Evolutionary conservation across 2,888 invertebrate genomes (phyloP), one percentile per base, ranked within the genome.

Genomic region (Platerodrilus igneus): DNA sequence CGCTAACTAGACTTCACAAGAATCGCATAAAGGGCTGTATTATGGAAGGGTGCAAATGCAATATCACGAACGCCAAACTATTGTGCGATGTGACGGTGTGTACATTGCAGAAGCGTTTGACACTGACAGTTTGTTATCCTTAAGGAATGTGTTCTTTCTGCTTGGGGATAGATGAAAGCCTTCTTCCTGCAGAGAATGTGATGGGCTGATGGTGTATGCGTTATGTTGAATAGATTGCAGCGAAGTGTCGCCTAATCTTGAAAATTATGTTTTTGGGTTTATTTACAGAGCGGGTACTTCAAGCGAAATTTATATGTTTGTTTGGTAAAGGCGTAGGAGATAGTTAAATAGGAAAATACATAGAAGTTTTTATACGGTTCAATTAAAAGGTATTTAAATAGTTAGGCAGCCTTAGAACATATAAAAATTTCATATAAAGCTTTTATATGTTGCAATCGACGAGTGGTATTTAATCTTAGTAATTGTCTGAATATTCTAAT

Each of bases 91-190:
- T 30, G 26, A 17, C 11, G 10, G 27, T 37, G 37, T 39, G 36
- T 36, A 36, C 39, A 28, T 32, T 36, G 27, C 36, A 39, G 37
- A 22, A 30, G 25, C 29, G 16, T 37, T 37, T 45, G 40, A 45
- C 45, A 45, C 20, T 45, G 40, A 45, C 45, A 41, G 40, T 45
- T 40, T 40, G 39, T 44, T 38, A 44, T 36, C 35, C 36, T 14
- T 30, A 20, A 44, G 27, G 22, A 37, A 37, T 35, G 40, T 15
- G 21, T 7, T 28, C 22, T 39, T 44, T 35, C 35, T 27, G 30
- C 26, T 35, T 23, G 18, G 38, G 13, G 26, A 31, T 27, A 39
- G 18, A 31, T 26, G 29, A 38, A 42, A 43, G 29, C 29, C 20
- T 9, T 16, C 14, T 36, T n/a, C 19, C 34, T 30, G 20, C 29